Evolutionary conservation across 2,797 vertebrate species (phyloP), one percentile per base, ranked within the genome.

Genomic region (Sebastes miniatus): DNA sequence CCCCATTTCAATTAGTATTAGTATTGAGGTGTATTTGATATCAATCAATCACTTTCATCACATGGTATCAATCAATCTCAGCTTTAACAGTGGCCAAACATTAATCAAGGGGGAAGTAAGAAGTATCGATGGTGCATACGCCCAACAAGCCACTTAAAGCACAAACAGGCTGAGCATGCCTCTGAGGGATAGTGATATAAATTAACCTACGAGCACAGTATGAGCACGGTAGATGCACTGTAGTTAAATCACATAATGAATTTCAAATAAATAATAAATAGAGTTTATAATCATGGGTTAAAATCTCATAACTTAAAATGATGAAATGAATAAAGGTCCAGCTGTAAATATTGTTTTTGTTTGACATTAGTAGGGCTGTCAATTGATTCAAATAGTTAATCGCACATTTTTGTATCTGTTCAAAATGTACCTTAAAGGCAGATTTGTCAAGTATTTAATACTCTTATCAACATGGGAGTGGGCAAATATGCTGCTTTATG

Each of bases 41-140:
- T 82, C 61, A 81, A 90, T 91, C 86, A 81, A 68, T 73, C 75
- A 71, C 71, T 82, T 80, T 81, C 36, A 63, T 83, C 67, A 81
- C 82, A 58, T 34, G 43, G 27, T 50, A 91, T 93, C 83, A 77
- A 77, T 92, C 83, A 90, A 79, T 83, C 39, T 87, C 86, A 34
- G 61, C 50, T 83, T 52, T 47, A 63, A 22, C 16, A 27, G 54
- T 68, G 65, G 69, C 73, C 25, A 16, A 73, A 75, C 79, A 87
- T 91, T 90, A 75, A 91, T 93, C 84, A 87, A 27, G 4, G 54
- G 69, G 69, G 71, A 69, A n/a, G 27, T n/a, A 61, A 68, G 68
- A 58, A 5, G 73, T 65, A 83, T 31, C 3, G 1, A 70, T 52
- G 63, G 52, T 32, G 14, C 34, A 63, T n/a, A 71, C 14, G 20